A percentile compares a stretch with the other conserved stretches of the same genome.
phyloP scores from a whole-genome alignment of 2,888 invertebrate species.

The Nymphalis urticae region DNA sequence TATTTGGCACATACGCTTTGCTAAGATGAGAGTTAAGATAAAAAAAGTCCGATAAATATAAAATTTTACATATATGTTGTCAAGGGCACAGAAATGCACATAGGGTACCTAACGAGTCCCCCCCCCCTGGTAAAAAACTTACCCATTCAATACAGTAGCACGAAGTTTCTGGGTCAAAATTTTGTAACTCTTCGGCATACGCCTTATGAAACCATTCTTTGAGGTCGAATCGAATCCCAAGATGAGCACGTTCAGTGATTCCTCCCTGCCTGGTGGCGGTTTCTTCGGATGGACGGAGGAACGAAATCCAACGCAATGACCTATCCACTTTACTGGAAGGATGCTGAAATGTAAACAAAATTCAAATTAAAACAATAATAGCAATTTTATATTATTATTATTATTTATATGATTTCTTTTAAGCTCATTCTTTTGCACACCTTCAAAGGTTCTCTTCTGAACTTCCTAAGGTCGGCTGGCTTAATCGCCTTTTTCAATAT shows the following conservation, averaged over 20 bases:
- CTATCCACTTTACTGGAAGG: slow-evolving; percentile 44
- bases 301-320: slow-evolving; percentile 44
- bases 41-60: too few species aligned
- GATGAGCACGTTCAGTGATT: slow-evolving; percentile 42
- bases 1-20: too few species aligned
- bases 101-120: too few species aligned
- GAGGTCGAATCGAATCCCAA: slow-evolving; percentile 93
- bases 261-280: slow-evolving; percentile 37
- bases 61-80: too few species aligned
- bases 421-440: too few species aligned
- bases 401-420: too few species aligned
- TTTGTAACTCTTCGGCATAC: slow-evolving; percentile 88
- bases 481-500: too few species aligned
- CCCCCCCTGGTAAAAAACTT: slow-evolving; percentile 39
- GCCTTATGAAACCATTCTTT: slow-evolving; percentile 89
- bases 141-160: slow-evolving; percentile 86
- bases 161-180: slow-evolving; percentile 83
- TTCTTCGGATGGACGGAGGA: slow-evolving; percentile 34
- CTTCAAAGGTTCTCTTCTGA: not conserved
- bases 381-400: too few species aligned
- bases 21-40: too few species aligned
- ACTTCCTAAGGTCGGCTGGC: not conserved
- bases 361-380: not conserved
- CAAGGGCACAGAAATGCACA: too few species aligned
- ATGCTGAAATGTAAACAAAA: slow-evolving; percentile 35